A percentile compares a stretch with the other conserved stretches of the same genome.
Conservation (phyloP, 2,888 invertebrate species). For the Coremacera marginata region DNA sequence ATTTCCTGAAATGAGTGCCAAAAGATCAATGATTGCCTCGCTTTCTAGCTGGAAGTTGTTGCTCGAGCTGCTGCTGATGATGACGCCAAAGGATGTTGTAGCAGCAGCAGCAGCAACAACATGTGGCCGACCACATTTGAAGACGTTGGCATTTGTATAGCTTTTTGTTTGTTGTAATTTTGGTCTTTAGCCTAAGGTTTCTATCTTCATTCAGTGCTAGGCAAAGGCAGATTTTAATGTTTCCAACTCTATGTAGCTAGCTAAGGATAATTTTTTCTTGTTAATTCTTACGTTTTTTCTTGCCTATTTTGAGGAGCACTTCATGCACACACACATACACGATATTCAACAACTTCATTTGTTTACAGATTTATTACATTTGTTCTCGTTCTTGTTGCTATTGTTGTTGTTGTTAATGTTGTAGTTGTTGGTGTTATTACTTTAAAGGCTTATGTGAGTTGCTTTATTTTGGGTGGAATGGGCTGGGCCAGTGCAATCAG, state of each 20-base stretch:
- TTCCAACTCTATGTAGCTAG: too few relatives aligned
- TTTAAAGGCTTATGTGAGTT: neutral
- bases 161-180: neutral
- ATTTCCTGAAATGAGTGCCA: conserved; percentile 28
- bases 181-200: neutral
- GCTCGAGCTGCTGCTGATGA: neutral
- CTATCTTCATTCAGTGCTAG: too few relatives aligned
- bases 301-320: neutral
- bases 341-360: conserved; percentile 29
- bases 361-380: conserved; percentile 35
- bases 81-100: neutral
- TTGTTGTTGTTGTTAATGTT: neutral
- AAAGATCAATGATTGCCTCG: conserved; percentile 33
- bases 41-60: neutral
- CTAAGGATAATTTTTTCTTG: neutral
- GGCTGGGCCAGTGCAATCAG: conserved; percentile 20
- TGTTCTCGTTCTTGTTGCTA: neutral
- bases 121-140: neutral
- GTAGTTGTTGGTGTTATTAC: too few relatives aligned
- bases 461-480: neutral
- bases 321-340: neutral
- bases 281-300: neutral
- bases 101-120: neutral
- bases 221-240: too few relatives aligned
- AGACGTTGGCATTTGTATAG: neutral